Evolutionary conservation across 2,113 vertebrate genomes (phyloP), one percentile per base, ranked within the genome.

Genomic region (Rhea pennata): DNA sequence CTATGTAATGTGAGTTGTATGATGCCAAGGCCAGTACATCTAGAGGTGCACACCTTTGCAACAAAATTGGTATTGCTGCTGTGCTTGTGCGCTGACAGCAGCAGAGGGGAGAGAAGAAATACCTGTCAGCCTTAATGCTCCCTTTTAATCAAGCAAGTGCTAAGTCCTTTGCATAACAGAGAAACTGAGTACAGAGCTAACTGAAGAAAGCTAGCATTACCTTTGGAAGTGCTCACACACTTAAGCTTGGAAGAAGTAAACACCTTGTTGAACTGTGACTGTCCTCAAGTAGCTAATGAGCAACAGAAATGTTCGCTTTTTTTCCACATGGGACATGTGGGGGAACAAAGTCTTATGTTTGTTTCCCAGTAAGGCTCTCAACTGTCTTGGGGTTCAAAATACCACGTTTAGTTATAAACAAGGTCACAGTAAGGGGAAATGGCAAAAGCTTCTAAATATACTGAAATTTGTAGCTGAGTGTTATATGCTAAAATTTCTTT

Each of bases 1-100:
- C 56, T 29, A 0, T 14, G 3, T 39, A 26, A 20, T 2, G 2
- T 22, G 26, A 36, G 59, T 39, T 6, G 5, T 56, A 1, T 6
- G 42, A 31, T 1, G 14, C 51, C 8, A 29, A 77, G 42, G 15
- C 10, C 4, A 13, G 42, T 26, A 26, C 27, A 36, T 42, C 27
- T 7, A 3, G 14, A 48, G n/a, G 22, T 26, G 22, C 40, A 62
- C 44, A 15, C 22, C 31, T 16, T 5, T 44, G 29, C 23, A 62
- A 24, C 46, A 20, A 48, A 84, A 26, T 31, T 19, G 61, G 15
- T 22, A 17, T 23, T 1, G 3, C 64, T 36, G 53, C 20, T 69
- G 36, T 36, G 36, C 36, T 36, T 36, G 36, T 36, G 36, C 6
- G 36, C 36, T 13, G 15, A 36, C 36, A 15, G n/a, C 4, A 27